Evolutionary conservation across 1,140 invertebrate species (phyloP), one percentile per base, ranked within the genome.

Genomic region (Papilio aristodemus): DNA sequence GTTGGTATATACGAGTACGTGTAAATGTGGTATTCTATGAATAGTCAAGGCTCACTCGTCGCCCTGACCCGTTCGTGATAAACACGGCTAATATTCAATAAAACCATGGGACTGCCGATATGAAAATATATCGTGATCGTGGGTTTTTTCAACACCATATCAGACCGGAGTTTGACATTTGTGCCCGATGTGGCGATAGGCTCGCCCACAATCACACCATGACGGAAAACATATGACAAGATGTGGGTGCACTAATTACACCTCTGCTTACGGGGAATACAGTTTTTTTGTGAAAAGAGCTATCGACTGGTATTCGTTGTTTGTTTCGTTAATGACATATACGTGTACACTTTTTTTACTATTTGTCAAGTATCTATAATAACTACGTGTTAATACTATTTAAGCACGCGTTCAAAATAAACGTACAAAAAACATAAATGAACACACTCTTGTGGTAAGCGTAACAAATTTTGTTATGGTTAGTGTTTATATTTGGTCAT

Each of bases 391-490:
- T 19, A 22, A 50, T 2, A 11, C 9, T 0, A 50, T 13, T 39
- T 39, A 54, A 54, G 19, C 10, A 22, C 11, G 46, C 46, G 46
- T 54, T 54, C 19, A 27, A 59, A 59, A 2, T 59, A 36, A 59
- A 36, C 2, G 1, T 25, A 22, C 10, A 7, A 22, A 54, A 22
- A 54, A 25, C 10, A 14, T 43, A n/a, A n/a, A 41, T n/a, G 11
- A 41, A 41, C 17, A n/a, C n/a, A n/a, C n/a, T n/a, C n/a, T n/a
- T n/a, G n/a, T n/a, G n/a, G n/a, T n/a, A n/a, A n/a, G 1, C 8
- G 43, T 22, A 38, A 60, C 58, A 10, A 60, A 60, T 60, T 60
- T 60, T 60, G 25, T 58, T 14, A 38, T 19, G 11, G 10, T 37
- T 60, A 60, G 17, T 11, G 37, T 8, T 19, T 38, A 38, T 60